Conservation (phyloP, 2,113 vertebrate genomes). For the Empidonax traillii region DNA sequence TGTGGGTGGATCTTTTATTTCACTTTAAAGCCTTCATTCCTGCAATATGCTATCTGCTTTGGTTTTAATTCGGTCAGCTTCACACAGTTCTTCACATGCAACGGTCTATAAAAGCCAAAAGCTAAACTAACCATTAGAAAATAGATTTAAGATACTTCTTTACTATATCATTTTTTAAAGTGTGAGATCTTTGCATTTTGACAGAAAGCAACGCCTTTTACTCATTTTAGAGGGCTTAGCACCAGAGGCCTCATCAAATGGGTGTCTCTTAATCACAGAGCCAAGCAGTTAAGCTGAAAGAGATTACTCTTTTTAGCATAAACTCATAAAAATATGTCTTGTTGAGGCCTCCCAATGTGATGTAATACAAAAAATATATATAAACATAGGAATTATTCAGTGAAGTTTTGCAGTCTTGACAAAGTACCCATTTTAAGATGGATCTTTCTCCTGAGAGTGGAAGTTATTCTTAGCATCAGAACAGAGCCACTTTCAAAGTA, state of each 20-base stretch:
- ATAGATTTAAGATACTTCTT: neutral
- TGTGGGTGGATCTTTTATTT: conserved; percentile 17
- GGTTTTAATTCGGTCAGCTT: conserved; percentile 15
- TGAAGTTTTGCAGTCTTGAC: neutral
- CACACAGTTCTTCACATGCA: neutral
- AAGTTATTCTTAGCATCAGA: neutral
- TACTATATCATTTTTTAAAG: neutral
- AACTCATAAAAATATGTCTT: conserved; percentile 9
- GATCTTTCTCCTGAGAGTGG: neutral
- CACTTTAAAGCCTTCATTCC: conserved; percentile 23
- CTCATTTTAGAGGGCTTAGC: neutral
- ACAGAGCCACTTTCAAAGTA: neutral
- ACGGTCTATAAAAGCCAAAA: neutral
- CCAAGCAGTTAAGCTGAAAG: neutral
- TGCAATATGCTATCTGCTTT: conserved; percentile 22
- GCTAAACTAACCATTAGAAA: neutral
- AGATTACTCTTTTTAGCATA: conserved; percentile 3
- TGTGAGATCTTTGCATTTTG: neutral
- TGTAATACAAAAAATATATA: conserved; percentile 13
- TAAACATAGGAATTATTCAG: conserved; percentile 8
- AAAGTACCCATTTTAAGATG: neutral
- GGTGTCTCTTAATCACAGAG: neutral
- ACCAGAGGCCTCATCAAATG: neutral
- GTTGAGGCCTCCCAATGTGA: neutral
- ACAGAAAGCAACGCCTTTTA: neutral